These are phyloP conservation scores for Solenopsis fugax DNA, from an alignment of 1,140 invertebrate genomes.

Conservation along the genomic window DNA sequence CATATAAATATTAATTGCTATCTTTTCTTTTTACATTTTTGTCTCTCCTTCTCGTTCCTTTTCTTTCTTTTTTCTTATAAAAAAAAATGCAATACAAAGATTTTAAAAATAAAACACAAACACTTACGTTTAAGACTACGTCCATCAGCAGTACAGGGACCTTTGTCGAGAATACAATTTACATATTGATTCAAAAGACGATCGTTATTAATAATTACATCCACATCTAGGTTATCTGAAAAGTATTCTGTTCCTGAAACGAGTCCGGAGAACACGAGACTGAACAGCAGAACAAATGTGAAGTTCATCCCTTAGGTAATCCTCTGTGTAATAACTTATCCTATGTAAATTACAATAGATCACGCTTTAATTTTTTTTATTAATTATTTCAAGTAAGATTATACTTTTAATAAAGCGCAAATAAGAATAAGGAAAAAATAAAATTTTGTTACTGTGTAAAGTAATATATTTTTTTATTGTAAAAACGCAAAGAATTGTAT, in stretches of 20 bases:
- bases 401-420: background rate
- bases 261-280: background rate
- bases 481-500: background rate
- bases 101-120: conserved; percentile 5
- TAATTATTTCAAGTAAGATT: background rate
- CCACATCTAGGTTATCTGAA: conserved; percentile 41
- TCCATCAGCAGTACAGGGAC: conserved; percentile 81
- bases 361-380: background rate
- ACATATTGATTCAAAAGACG: conserved; percentile 64
- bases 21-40: background rate
- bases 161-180: conserved; percentile 82
- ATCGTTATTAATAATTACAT: conserved; percentile 43
- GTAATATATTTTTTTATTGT: background rate
- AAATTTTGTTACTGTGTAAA: background rate
- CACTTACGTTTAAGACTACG: conserved; percentile 82
- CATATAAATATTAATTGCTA: background rate
- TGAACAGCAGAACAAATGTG: background rate
- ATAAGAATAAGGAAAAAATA: background rate
- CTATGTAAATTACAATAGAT: conserved; percentile 16
- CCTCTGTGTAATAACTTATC: background rate
- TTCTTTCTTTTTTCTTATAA: background rate
- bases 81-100: background rate
- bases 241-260: conserved; percentile 45
- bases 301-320: conserved; percentile 2
- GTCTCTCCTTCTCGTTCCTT: background rate